These are phyloP conservation scores for Xerus inauris DNA, from an alignment of 2,113 vertebrate species.

Conservation along the genomic window DNA sequence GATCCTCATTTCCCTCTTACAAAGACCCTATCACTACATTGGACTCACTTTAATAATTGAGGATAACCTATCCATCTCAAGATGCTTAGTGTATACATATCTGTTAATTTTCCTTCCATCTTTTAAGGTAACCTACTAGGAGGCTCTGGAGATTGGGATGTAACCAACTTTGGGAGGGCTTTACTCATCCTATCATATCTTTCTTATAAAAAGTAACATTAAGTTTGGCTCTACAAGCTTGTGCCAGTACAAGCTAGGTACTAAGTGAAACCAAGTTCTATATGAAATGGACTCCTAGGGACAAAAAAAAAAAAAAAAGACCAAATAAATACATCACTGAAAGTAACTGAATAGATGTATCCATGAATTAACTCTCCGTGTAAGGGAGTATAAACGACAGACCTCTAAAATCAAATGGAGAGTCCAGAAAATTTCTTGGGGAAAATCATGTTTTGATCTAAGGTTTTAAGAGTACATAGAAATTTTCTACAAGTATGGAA, in stretches of 20 bases:
- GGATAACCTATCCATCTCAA: neutral
- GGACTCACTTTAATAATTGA: neutral
- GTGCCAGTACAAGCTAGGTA: neutral
- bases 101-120: neutral
- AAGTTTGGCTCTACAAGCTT: neutral
- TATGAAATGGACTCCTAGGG: neutral
- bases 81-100: neutral
- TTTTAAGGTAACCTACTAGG: neutral
- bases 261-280: neutral
- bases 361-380: neutral
- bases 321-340: neutral
- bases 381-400: neutral
- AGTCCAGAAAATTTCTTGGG: neutral
- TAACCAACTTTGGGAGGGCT: neutral
- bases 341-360: neutral
- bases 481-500: neutral
- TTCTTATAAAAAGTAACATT: neutral
- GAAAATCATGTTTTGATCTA: neutral
- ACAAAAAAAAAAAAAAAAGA: neutral
- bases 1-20: neutral
- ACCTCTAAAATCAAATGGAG: neutral
- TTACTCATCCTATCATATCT: neutral
- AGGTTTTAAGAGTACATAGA: neutral
- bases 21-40: neutral
- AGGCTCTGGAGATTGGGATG: neutral